phyloP scores from a whole-genome alignment of 2,797 vertebrate genomes.

The Takifugu ocellatus region DNA sequence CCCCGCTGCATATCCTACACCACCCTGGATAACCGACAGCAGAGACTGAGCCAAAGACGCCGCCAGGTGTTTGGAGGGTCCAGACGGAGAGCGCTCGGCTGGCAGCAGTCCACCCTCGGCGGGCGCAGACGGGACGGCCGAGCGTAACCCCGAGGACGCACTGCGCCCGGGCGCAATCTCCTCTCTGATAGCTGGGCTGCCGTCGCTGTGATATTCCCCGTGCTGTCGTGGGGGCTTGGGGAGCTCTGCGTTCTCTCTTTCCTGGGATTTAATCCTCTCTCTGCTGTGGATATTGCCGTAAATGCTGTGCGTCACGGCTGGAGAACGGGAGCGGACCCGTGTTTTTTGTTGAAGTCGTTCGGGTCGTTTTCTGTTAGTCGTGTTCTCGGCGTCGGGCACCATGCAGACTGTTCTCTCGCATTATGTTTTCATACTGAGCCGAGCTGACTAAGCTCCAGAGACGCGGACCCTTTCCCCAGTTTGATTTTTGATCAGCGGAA shows the following conservation, averaged over 20 bases:
- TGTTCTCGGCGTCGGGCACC: conserved; percentile 24
- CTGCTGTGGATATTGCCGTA: conserved; percentile 37
- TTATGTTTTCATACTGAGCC: conserved; percentile 46
- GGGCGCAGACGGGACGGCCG: conserved; percentile 59
- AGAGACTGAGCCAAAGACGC: conserved; percentile 9
- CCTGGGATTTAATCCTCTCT: conserved; percentile 24
- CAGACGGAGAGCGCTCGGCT: conserved; percentile 36
- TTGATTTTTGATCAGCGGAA: conserved; percentile 12
- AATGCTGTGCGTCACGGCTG: conserved; percentile 24
- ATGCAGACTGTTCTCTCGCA: conserved; percentile 50
- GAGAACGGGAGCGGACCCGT: conserved; percentile 23
- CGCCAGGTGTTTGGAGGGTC: conserved; percentile 10
- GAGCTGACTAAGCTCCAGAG: conserved; percentile 39
- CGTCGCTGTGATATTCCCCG: neutral
- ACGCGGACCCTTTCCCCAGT: conserved; percentile 15
- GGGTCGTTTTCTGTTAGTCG: neutral
- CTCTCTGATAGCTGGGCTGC: conserved; percentile 7
- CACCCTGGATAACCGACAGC: conserved; percentile 32
- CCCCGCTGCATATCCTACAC: conserved; percentile 17
- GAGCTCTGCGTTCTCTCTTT: conserved; percentile 14
- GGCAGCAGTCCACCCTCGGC: conserved; percentile 50
- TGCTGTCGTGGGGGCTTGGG: conserved; percentile 18
- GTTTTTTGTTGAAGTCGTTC: conserved; percentile 44
- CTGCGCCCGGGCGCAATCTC: conserved; percentile 44
- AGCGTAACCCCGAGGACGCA: conserved; percentile 37